Evolutionary conservation across 2,113 vertebrate species (phyloP).

Genomic region (Pagrus major): DNA sequence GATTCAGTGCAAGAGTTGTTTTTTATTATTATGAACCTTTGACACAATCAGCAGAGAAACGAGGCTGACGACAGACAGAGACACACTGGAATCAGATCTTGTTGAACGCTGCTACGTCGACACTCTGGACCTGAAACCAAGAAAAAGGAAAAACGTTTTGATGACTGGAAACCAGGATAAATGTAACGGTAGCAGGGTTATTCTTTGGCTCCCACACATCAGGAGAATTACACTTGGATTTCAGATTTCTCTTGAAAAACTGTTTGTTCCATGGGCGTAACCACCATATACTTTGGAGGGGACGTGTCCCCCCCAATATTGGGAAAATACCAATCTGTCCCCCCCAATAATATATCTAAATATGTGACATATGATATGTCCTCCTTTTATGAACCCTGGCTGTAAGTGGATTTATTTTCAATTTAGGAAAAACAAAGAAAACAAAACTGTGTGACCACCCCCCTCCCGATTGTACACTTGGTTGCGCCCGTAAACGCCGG

Average conservation of each 20-base stretch:
- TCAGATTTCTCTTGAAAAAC: background rate
- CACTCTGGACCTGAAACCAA: constrained; percentile 85
- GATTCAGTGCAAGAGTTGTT: constrained; percentile 67
- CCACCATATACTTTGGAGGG: no score
- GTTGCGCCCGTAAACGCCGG: no score
- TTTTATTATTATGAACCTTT: constrained; percentile 67
- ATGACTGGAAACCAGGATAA: background rate
- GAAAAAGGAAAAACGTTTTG: background rate
- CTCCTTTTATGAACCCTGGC: no score
- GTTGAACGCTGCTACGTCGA: constrained; percentile 82
- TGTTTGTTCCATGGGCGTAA: no score
- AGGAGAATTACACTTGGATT: background rate
- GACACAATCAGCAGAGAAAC: constrained; percentile 67
- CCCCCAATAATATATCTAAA: no score
- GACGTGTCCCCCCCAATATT: no score
- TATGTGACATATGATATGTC: no score
- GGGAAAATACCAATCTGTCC: no score
- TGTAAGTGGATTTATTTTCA: no score
- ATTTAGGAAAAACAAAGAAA: no score
- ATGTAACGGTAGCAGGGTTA: background rate
- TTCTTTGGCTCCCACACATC: background rate
- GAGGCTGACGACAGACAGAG: constrained; percentile 26
- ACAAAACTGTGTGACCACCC: no score
- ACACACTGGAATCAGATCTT: constrained; percentile 72
- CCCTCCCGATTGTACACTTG: no score